A percentile compares a stretch with the other conserved stretches of the same genome.
Evolutionary conservation across 2,113 vertebrate genomes (phyloP).

Genomic region (Dissostichus mawsoni): DNA sequence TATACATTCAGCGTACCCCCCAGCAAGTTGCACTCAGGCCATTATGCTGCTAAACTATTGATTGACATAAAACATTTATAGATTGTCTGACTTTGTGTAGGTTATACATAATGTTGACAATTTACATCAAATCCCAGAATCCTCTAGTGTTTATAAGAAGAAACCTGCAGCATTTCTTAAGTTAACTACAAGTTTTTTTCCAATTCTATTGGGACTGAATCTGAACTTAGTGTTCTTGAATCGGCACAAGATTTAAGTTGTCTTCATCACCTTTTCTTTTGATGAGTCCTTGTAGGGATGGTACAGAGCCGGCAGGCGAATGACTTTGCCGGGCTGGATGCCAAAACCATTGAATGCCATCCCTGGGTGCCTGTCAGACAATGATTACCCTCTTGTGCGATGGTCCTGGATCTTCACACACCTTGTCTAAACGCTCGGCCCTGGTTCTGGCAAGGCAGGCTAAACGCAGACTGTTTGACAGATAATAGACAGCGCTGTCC

Average conservation of each 20-base stretch:
- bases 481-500: constrained; percentile 60
- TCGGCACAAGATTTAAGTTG: constrained; percentile 33
- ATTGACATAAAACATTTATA: neutral
- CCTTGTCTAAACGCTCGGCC: constrained; percentile 72
- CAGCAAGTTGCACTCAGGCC: neutral
- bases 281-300: constrained; percentile 41
- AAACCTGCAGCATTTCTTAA: neutral
- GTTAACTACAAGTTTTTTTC: neutral
- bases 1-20: too few relatives aligned
- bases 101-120: neutral
- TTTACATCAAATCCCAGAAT: neutral
- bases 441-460: constrained; percentile 52
- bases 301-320: constrained; percentile 53
- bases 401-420: constrained; percentile 66
- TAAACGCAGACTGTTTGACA: constrained; percentile 68
- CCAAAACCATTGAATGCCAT: constrained; percentile 70
- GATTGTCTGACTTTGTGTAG: neutral
- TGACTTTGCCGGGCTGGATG: constrained; percentile 56
- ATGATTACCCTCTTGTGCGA: constrained; percentile 65
- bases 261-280: constrained; percentile 24
- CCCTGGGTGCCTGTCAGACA: constrained; percentile 68
- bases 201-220: neutral
- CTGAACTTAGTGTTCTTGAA: constrained; percentile 1
- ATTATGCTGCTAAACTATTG: neutral
- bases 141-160: neutral